Base-by-base conservation (phyloP, 2,113 vertebrate species). In the Chroicocephalus ridibundus region DNA sequence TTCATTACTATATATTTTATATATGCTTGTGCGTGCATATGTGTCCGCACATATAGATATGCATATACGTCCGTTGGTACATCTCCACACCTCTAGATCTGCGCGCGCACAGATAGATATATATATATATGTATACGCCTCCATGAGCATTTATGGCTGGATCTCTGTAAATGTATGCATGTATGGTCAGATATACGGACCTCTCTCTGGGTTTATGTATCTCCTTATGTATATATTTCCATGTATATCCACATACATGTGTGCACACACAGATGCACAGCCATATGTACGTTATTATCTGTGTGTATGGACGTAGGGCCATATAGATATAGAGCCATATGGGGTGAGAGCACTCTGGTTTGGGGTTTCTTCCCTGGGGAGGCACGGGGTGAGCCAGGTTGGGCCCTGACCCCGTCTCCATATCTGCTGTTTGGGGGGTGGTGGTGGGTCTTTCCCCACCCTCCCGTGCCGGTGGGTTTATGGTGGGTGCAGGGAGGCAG, bases 31-130 rank as follows among this genome's bases (percentile, higher is more conserved):
- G 15, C 13, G 5, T 24, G 36, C 29, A 2, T 44, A 10, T 36
- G 32, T 71, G 20, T 49, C 26, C 44, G 10, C 15, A 1, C 27
- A 9, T 3, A 6, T 9, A 19, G 26, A 9, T 15, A 13, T 5
- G 29, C 29, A 4, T 46, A 8, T 55, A 6, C 7, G 47, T 66
- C n/a, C 18, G 0, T n/a, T 13, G 9, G 0, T 68, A 11, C 3
- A 29, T 24, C 20, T 55, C 52, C 47, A 4, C 11, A 8, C 22
- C 7, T 47, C 40, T 27, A 13, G 36, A 31, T 51, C 42, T 10
- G 0, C 27, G 3, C 24, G 25, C 11, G 9, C 34, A 19, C 10
- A 34, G 17, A 38, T n/a, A 26, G 2, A 15, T 36, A 36, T 0
- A 32, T 15, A 38, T 38, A 26, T 2, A 15, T 36, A 34, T 0